Conservation (phyloP, 1,140 invertebrate species). For the Diplogasteroides magnus region DNA sequence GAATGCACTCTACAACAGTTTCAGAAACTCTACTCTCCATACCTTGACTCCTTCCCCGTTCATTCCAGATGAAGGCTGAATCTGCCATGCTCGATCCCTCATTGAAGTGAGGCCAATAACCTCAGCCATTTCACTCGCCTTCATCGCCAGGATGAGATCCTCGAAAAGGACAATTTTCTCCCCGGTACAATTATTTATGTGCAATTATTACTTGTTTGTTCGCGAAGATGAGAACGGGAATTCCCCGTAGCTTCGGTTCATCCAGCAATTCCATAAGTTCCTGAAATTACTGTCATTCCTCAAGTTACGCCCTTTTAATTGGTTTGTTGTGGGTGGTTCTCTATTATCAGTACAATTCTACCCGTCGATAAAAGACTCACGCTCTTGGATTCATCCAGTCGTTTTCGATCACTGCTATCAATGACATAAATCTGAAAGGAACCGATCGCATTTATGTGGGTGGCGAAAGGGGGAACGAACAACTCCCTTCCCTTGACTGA, state of each 20-base stretch:
- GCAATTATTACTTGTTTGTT: no score
- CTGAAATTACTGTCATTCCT: constrained; percentile 79
- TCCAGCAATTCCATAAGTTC: constrained; percentile 83
- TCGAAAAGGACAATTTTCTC: no score
- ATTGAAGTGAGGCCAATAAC: not conserved
- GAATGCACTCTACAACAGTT: no score
- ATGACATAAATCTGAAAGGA: constrained; percentile 79
- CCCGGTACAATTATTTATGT: no score
- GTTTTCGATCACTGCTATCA: constrained; percentile 85
- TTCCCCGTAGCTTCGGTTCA: constrained; percentile 81
- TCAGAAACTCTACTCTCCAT: not conserved
- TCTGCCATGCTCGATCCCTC: not conserved
- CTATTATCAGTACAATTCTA: not conserved
- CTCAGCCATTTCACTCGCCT: not conserved
- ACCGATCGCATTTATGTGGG: not conserved
- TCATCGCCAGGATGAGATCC: not conserved
- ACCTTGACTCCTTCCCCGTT: not conserved
- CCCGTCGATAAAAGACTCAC: not conserved
- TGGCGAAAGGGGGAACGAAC: no score
- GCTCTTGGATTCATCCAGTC: constrained; percentile 54
- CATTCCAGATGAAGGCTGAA: not conserved
- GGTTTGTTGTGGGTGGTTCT: no score
- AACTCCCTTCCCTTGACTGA: no score
- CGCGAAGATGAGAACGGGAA: constrained; percentile 80
- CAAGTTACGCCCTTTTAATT: not conserved